phyloP scores from a whole-genome alignment of 2,113 vertebrate species.

The Gallinago media region DNA sequence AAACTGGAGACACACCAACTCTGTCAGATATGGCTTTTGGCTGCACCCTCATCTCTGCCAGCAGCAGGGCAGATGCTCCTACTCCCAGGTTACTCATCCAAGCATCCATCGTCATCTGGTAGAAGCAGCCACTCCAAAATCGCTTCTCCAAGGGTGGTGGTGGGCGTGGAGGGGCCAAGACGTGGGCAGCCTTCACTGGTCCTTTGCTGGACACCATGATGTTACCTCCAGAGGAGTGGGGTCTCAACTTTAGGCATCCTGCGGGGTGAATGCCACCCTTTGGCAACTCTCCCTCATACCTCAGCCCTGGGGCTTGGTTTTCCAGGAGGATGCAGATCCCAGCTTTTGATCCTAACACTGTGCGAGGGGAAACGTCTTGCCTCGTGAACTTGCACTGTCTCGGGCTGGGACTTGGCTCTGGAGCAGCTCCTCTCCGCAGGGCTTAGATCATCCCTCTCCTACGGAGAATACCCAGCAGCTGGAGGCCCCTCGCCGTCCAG shows the following conservation, averaged over 20 bases:
- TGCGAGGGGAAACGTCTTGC: accelerated
- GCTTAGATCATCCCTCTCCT: slow-evolving; percentile 4
- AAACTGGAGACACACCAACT: accelerated
- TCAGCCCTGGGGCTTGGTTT: accelerated
- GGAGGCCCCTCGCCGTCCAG: neutral
- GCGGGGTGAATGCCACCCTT: neutral
- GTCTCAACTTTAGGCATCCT: accelerated
- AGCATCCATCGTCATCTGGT: accelerated
- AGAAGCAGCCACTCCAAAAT: accelerated
- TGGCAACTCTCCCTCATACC: neutral
- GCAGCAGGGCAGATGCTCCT: neutral
- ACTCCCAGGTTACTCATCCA: neutral
- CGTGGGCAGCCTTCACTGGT: accelerated
- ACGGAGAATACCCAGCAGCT: neutral
- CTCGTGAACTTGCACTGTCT: neutral
- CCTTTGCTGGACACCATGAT: neutral
- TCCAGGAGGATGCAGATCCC: neutral
- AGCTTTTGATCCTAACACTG: neutral
- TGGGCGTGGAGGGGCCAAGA: accelerated
- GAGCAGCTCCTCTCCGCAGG: neutral
- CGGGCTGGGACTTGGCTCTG: neutral
- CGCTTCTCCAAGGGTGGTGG: accelerated
- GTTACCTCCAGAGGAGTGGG: neutral
- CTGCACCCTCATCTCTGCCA: neutral
- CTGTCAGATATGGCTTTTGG: accelerated